Evolutionary conservation across 2,888 invertebrate genomes (phyloP).

Genomic region (Ypsolopha scabrella): DNA sequence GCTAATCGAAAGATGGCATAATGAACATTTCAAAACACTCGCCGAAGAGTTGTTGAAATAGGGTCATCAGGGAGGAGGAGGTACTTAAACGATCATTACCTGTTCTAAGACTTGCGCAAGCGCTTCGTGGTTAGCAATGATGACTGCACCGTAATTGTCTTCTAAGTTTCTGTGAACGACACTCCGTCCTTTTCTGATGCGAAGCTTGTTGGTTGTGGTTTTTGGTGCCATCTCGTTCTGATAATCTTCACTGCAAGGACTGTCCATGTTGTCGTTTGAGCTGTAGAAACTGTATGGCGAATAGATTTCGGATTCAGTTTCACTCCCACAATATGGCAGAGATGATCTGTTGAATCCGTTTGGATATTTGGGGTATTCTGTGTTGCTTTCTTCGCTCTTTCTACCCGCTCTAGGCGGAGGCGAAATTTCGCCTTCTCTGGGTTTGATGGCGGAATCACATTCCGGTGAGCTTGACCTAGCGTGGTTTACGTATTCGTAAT

Average conservation of each 20-base stretch:
- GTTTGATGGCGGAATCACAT: slow-evolving; percentile 71
- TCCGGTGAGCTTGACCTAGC: slow-evolving; percentile 77
- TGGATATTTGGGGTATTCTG: slow-evolving; percentile 72
- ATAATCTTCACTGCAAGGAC: slow-evolving; percentile 50
- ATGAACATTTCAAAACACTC: too few species aligned
- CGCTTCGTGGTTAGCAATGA: slow-evolving; percentile 91
- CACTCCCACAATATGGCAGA: slow-evolving; percentile 85
- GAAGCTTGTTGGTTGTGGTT: slow-evolving; percentile 72
- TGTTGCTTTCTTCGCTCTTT: slow-evolving; percentile 58
- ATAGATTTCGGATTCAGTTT: slow-evolving; percentile 86
- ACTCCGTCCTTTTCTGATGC: slow-evolving; percentile 84
- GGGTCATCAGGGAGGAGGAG: too few species aligned
- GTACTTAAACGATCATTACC: slow-evolving; percentile 51
- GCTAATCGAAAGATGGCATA: too few species aligned
- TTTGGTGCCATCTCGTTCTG: slow-evolving; percentile 54
- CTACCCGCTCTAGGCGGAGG: slow-evolving; percentile 33
- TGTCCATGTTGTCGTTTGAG: slow-evolving; percentile 69
- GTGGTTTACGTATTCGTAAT: slow-evolving; percentile 75
- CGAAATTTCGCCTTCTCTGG: slow-evolving; percentile 27
- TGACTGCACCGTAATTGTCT: slow-evolving; percentile 91
- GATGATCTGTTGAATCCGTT: slow-evolving; percentile 73
- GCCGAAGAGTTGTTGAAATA: too few species aligned
- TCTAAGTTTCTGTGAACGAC: slow-evolving; percentile 88
- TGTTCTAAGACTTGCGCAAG: slow-evolving; percentile 90
- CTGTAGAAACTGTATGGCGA: slow-evolving; percentile 84